Conservation (phyloP, 2,888 invertebrate species). For the Gastracanthus pulcherrimus region DNA sequence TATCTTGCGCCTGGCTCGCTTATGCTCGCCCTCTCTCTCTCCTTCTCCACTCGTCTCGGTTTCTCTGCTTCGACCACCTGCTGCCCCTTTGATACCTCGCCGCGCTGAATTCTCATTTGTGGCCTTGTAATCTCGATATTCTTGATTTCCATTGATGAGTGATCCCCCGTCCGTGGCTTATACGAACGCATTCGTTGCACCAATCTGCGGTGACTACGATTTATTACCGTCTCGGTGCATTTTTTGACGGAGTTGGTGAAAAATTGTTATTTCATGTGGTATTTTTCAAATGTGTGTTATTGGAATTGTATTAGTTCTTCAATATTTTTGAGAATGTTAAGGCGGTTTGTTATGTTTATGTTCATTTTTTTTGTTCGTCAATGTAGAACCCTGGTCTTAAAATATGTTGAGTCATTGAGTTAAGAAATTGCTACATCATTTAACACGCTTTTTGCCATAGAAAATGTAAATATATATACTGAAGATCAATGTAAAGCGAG, state of each 20-base stretch:
- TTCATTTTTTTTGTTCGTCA: no score
- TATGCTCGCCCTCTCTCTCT: no score
- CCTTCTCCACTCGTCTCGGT: background rate
- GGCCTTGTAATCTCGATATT: slow-evolving; percentile 74
- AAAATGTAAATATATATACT: no score
- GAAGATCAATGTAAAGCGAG: no score
- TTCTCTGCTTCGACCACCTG: slow-evolving; percentile 72
- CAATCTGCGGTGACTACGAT: background rate
- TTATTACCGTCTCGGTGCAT: slow-evolving; percentile 11
- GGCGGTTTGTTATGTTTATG: no score
- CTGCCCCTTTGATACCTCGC: slow-evolving; percentile 76
- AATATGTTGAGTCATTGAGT: no score
- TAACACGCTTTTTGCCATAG: no score
- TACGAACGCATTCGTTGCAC: slow-evolving; percentile 38
- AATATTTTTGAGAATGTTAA: background rate
- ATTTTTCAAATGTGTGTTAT: background rate
- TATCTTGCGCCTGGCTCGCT: slow-evolving; percentile 47
- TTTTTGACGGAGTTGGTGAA: slow-evolving; percentile 1
- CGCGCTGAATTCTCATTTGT: slow-evolving; percentile 74
- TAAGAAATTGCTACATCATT: no score
- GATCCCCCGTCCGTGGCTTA: slow-evolving; percentile 21
- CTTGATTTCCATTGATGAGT: slow-evolving; percentile 57
- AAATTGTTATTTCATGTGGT: background rate
- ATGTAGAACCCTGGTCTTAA: no score
- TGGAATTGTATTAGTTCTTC: background rate